Conservation (phyloP, 2,113 vertebrate species). For the Megatriorchis doriae region DNA sequence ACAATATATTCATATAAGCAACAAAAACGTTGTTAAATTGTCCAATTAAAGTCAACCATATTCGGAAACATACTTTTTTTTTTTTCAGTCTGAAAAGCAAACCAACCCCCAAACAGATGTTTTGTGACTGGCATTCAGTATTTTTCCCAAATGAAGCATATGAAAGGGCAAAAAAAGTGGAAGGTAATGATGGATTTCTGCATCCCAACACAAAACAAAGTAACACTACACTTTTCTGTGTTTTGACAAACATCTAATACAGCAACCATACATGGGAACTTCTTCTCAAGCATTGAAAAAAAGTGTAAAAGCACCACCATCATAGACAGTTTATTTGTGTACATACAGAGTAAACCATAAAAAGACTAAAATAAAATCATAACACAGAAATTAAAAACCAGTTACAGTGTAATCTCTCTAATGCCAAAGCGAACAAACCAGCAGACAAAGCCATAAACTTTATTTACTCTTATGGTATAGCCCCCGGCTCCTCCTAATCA, state of each 20-base stretch:
- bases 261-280: not conserved
- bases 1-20: not conserved
- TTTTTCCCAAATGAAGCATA: not conserved
- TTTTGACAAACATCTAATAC: not conserved
- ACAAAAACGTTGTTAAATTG: not conserved
- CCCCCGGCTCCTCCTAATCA: not conserved
- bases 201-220: not conserved
- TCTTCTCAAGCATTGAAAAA: not conserved
- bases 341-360: not conserved
- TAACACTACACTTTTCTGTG: not conserved
- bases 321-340: not conserved
- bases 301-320: not conserved
- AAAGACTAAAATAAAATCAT: not conserved
- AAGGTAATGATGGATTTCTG: not conserved
- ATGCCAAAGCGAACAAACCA: not conserved
- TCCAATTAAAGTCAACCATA: not conserved
- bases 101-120: not conserved
- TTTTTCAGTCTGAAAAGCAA: not conserved
- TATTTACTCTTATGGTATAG: not conserved
- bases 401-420: not conserved
- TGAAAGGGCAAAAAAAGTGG: not conserved
- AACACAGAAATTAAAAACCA: not conserved
- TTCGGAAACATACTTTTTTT: not conserved
- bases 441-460: not conserved
- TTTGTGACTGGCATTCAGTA: not conserved